Base-by-base conservation (phyloP, 2,888 invertebrate species). In the Monoplex corrugatus region DNA sequence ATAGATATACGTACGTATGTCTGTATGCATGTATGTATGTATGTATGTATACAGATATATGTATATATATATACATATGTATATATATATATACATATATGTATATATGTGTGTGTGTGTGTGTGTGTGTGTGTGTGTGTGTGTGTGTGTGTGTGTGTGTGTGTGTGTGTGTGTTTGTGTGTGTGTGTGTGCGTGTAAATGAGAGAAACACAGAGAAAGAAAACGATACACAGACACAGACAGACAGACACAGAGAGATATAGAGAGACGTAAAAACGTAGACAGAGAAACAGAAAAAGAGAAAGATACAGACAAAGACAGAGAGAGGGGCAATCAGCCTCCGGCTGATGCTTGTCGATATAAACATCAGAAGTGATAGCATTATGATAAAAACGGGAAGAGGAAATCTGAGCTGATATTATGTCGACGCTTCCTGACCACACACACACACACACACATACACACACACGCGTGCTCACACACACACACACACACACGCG, bases 81-180 rank as follows among this genome's bases (percentile, higher is more conserved):
- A 28, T 57, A 38, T 35, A 19, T 38, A n/a, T 5, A 19, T 40
- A 2, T 35, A 16, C 38, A 23, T 35, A 38, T 75, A 19, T 1
- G 38, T 75, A 38, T 38, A 38, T 75, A 38, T 75, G 75, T 38
- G 38, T 38, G 32, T 35, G 75, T 75, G 75, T 75, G 75, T 75
- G 38, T 38, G 75, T 38, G 75, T 75, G 75, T 38, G 75, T 75
- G 75, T 75, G 38, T 75, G 75, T 16, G 75, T 38, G 75, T 10
- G 75, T 10, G 75, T 32, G 72, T 2, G 75, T 23, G 75, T 10
- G 38, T 38, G 75, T 10, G 75, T 23, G 38, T n/a, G 75, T n/a
- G 35, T 35, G 72, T 72, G 50, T 50, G 10, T 50, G 57, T 57
- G 16, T 28, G 28, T 28, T 1, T 2, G 16, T 1, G 28, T 28